phyloP scores from a whole-genome alignment of 2,888 invertebrate species.

The Sphaerophoria taeniata region DNA sequence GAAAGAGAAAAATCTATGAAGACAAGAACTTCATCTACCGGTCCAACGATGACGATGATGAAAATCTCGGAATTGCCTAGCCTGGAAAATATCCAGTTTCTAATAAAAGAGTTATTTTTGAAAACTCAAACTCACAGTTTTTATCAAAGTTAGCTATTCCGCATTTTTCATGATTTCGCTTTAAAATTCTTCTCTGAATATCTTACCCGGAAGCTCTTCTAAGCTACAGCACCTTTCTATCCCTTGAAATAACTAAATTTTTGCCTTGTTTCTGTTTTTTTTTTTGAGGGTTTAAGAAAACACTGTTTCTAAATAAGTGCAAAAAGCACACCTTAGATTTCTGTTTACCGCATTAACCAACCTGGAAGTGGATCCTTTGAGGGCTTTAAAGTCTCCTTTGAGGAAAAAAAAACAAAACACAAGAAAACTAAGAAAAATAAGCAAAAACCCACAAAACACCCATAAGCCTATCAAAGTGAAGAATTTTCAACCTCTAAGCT shows the following conservation, averaged over 20 bases:
- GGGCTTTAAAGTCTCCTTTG: not conserved
- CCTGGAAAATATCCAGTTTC: too few species aligned
- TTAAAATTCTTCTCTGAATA: too few species aligned
- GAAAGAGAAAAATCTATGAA: too few species aligned
- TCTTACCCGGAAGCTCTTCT: too few species aligned
- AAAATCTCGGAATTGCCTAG: too few species aligned
- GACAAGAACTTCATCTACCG: too few species aligned
- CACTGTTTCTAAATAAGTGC: not conserved
- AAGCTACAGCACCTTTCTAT: too few species aligned
- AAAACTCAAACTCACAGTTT: too few species aligned
- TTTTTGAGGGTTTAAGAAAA: not conserved
- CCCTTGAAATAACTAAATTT: not conserved
- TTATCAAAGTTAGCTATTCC: too few species aligned
- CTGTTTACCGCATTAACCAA: constrained; percentile 42
- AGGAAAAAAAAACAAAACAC: not conserved
- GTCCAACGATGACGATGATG: too few species aligned
- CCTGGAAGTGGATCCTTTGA: constrained; percentile 36
- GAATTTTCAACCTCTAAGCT: constrained; percentile 20
- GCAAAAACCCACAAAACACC: constrained; percentile 1
- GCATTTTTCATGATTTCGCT: too few species aligned
- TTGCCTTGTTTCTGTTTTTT: not conserved
- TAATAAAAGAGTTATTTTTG: too few species aligned
- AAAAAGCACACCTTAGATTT: constrained; percentile 12
- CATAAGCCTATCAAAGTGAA: constrained; percentile 30
- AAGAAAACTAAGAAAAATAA: not conserved